phyloP scores from a whole-genome alignment of 2,113 vertebrate genomes.

The Nothocercus julius region DNA sequence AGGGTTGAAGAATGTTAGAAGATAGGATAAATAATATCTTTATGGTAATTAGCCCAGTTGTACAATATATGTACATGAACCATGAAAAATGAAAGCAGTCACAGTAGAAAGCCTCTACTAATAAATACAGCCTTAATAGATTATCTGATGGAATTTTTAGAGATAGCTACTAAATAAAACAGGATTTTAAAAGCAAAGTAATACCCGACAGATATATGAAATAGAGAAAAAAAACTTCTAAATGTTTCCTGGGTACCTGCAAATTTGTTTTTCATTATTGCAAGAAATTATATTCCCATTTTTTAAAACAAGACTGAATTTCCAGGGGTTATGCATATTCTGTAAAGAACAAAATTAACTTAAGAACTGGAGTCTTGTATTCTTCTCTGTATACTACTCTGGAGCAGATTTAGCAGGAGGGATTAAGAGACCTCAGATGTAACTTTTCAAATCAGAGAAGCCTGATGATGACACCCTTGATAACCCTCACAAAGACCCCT shows the following conservation, averaged over 20 bases:
- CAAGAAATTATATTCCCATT: neutral
- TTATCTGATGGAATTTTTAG: rapidly evolving
- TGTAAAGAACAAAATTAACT: neutral
- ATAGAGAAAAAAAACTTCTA: neutral
- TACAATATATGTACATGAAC: neutral
- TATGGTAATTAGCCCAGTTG: neutral
- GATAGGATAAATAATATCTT: neutral
- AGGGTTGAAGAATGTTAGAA: neutral
- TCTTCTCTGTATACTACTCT: neutral
- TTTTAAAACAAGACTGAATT: neutral
- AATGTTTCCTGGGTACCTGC: neutral
- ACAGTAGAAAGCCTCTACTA: neutral
- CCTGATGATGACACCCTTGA: neutral
- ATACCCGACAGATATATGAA: neutral
- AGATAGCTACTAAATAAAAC: neutral
- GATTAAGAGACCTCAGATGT: neutral
- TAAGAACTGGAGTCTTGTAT: neutral
- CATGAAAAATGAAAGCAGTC: neutral
- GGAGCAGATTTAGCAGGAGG: neutral
- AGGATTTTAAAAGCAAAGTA: neutral
- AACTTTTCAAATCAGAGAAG: neutral
- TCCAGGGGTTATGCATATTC: neutral
- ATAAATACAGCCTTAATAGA: neutral
- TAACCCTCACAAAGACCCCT: neutral
- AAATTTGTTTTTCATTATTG: neutral